Base-by-base conservation (phyloP, 2,113 vertebrate species). In the Calypte anna region DNA sequence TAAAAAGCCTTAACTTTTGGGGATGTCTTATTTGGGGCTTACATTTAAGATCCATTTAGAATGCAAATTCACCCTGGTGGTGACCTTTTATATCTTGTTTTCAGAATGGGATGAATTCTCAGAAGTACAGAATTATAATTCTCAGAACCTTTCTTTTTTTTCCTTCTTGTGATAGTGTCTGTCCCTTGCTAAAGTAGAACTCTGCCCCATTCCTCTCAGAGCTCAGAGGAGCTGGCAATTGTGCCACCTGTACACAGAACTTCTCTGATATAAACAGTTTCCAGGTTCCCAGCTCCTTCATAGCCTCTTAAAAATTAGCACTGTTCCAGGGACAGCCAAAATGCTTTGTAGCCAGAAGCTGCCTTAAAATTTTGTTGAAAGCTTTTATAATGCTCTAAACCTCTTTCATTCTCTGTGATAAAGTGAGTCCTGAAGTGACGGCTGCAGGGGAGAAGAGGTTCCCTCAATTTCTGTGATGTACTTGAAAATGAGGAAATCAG, bases 271-370 rank as follows among this genome's bases (percentile, higher is more conserved):
- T 5, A 93, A 93, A 72, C 40, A 69, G 9, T 64, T 88, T 57
- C 62, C 53, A 67, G 40, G 53, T 75, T 86, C 82, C 64, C 87
- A 92, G 79, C 55, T 95, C 48, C 73, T 88, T 91, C 86, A 72
- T 59, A 83, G 64, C 43, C 62, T 91, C 74, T 96, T 90, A 86
- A 94, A 95, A 95, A 69, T 43, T 62, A 87, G 70, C 53, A 55
- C 54, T 44, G 58, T 73, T 82, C 67, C 70, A 93, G 77, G n/a
- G 88, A 90, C 30, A 73, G 72, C 16, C 43, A 73, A 92, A 91
- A 93, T 13, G 50, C 48, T 93, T 94, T 79, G 74, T 59, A 94
- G 51, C n/a, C 46, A 84, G 93, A 83, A 85, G 43, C 28, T 75
- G 55, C 66, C 27, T 82, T 78, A 74, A 24, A 88, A 69, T 91